Evolutionary conservation across 2,113 vertebrate species (phyloP), one percentile per base, ranked within the genome.

Genomic region (Cnemophilus loriae): DNA sequence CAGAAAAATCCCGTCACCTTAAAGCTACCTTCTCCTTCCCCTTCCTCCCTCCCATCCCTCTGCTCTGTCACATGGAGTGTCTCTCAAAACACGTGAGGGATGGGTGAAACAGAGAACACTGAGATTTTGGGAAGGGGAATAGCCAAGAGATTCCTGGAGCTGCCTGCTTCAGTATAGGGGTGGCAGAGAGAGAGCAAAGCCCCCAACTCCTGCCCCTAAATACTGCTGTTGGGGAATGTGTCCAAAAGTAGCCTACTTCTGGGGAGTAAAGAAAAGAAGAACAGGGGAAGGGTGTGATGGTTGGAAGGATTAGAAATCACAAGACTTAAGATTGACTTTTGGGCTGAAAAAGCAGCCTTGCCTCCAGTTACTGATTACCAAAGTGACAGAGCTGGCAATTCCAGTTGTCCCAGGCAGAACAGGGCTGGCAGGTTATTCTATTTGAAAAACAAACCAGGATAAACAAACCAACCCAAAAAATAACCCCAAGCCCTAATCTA

Each of bases 141-240:
- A 22, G 11, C 6, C 16, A 64, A 46, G 46, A 55, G 4, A 57
- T 20, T 49, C 8, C 24, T 42, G 18, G 41, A 85, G 33, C 8
- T 78, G 37, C 41, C 50, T 50, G 20, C 23, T 79, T 17, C 8
- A 7, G 9, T 22, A 23, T 6, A 49, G 33, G 1, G 5, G 6
- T 26, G 17, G 3, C 28, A 86, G n/a, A 3, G 11, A 35, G 14
- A 71, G 14, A 87, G 28, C 9, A 75, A 78, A 93, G 11, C 3
- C 7, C 2, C 4, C n/a, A 35, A 0, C 0, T 16, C 28, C 20
- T 21, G 7, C 3, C 7, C 6, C 20, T 26, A 46, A 84, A 32
- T 19, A 61, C 13, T 59, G 15, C 6, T 88, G 11, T 24, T 83
- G 47, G 10, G 17, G 11, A 71, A 74, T 10, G 3, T 6, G 6